Evolutionary conservation across 23 tunicate species (phyloP), one percentile per base, ranked within the genome.

Genomic region (Corella eumyota): DNA sequence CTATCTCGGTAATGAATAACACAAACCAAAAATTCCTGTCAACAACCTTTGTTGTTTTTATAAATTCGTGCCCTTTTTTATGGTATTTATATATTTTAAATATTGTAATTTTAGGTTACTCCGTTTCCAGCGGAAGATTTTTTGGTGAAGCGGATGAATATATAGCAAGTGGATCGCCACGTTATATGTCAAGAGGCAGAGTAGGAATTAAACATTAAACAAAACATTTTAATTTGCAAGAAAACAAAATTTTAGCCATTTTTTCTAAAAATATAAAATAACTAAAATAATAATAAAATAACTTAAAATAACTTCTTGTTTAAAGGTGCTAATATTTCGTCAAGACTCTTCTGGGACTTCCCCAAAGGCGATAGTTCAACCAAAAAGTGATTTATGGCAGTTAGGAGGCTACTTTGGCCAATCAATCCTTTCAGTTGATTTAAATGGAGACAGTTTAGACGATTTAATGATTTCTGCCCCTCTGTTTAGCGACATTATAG

Each of bases 341-440:
- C n/a, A n/a, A n/a, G 2, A 25, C 23, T 2, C 30, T 2, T 26
- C 4, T 54, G 23, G 25, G 29, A 54, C 60, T 6, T 15, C 27
- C 30, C 60, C 27, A 3, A 26, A 32, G 3, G n/a, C n/a, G n/a
- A n/a, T n/a, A n/a, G n/a, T 54, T 2, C 71, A 30, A 32, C 59
- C 71, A 66, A 24, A 34, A 5, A 26, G 31, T 49, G 34, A 30
- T 6, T 32, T 68, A 31, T 68, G 74, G 74, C 74, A 68, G 28
- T 63, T 68, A 36, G 74, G 74, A 35, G 74, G 63, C 5, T 68
- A 68, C 56, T 68, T 52, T 21, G 74, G 74, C 35, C 74, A 68
- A 19, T 52, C 62, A 4, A 25, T 68, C 1, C 36, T 55, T 2
- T 25, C 50, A 38, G n/a, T 68, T 1, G 74, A 68, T 44, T 19